Conservation (phyloP, 1,140 invertebrate species). For the Monomorium pharaonis region DNA sequence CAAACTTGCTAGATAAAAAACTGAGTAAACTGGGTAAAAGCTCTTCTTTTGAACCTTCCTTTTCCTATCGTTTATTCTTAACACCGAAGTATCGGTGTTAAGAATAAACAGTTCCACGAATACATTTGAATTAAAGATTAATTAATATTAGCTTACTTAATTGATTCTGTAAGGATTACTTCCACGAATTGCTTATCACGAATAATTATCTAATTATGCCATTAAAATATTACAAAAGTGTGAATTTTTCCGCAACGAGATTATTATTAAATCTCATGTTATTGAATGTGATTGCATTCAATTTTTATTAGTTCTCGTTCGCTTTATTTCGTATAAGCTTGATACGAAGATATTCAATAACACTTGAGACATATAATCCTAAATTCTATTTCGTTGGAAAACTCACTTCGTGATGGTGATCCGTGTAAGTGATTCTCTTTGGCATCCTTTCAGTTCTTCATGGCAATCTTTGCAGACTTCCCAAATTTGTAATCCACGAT, state of each 20-base stretch:
- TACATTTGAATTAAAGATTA: background rate
- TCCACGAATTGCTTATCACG: background rate
- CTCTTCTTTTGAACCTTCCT: no score
- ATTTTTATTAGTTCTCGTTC: background rate
- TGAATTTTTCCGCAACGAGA: background rate
- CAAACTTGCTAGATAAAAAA: no score
- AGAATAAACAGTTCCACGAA: background rate
- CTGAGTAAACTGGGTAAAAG: no score
- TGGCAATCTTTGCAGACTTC: slow-evolving; percentile 70
- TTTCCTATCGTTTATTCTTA: no score
- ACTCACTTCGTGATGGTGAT: slow-evolving; percentile 76
- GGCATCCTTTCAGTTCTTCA: slow-evolving; percentile 68
- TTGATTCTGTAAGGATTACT: background rate
- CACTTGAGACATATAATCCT: background rate
- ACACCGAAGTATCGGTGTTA: no score
- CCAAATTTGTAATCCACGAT: slow-evolving; percentile 65
- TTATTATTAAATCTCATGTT: background rate
- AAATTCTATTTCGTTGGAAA: background rate
- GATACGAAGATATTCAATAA: background rate
- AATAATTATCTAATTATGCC: no score
- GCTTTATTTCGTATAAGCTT: background rate
- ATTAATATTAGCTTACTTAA: background rate
- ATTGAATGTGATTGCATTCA: background rate
- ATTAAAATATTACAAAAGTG: background rate
- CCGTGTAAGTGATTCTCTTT: slow-evolving; percentile 63